These are phyloP conservation scores for Zaprionus gabonicus DNA, from an alignment of 1,140 invertebrate genomes.

Conservation along the genomic window DNA sequence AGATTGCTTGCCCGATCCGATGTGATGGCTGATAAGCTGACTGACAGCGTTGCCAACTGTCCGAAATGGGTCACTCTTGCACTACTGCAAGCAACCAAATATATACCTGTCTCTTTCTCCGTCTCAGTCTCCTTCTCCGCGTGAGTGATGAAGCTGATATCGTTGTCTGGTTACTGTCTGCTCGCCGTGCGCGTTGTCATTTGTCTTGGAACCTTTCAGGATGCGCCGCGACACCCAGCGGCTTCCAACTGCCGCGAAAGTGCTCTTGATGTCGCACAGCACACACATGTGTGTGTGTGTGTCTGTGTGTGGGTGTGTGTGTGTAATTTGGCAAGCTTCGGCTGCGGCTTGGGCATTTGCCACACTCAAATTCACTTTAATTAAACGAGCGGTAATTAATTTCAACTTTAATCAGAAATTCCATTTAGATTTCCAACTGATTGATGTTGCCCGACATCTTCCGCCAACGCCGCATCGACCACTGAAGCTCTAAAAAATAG, in stretches of 20 bases:
- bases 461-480: conserved; percentile 60
- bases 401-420: conserved; percentile 83
- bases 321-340: conserved; percentile 32
- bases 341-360: conserved; percentile 28
- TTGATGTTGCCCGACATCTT: conserved; percentile 78
- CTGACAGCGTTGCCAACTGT: conserved; percentile 65
- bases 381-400: conserved; percentile 84
- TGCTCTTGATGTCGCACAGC: conserved; percentile 49
- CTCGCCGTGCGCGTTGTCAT: conserved; percentile 72
- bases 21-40: conserved; percentile 79
- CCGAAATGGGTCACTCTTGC: conserved; percentile 65
- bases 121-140: conserved; percentile 27
- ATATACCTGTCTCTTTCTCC: conserved; percentile 12
- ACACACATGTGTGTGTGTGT: conserved; percentile 19
- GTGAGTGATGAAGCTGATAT: conserved; percentile 75
- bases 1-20: conserved; percentile 71
- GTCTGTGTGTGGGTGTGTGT: conserved; percentile 24
- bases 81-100: neutral
- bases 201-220: conserved; percentile 74
- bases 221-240: conserved; percentile 35
- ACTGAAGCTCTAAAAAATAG: conserved; percentile 38
- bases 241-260: conserved; percentile 40
- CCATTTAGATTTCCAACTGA: conserved; percentile 83
- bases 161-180: conserved; percentile 83
- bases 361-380: conserved; percentile 75